phyloP scores from a whole-genome alignment of 2,113 vertebrate species.

The Ceyx melanurus region DNA sequence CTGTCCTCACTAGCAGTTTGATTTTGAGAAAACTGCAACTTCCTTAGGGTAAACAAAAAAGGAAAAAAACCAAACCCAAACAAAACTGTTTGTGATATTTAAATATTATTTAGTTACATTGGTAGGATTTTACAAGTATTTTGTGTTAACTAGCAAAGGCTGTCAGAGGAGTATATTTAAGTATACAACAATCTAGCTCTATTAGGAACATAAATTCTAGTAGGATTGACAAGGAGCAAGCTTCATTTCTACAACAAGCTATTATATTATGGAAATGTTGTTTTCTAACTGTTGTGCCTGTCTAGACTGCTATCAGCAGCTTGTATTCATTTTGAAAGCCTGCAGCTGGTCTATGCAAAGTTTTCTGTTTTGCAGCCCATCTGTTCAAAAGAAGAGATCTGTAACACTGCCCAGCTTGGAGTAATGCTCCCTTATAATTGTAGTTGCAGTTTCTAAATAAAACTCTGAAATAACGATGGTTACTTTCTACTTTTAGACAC shows the following conservation, averaged over 20 bases:
- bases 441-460: constrained; percentile 69
- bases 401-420: constrained; percentile 67
- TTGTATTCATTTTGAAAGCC: constrained; percentile 56
- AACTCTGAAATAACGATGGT: constrained; percentile 73
- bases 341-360: constrained; percentile 72
- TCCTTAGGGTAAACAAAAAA: neutral
- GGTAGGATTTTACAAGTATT: neutral
- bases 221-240: neutral
- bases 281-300: constrained; percentile 43
- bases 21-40: neutral
- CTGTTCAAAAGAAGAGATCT: constrained; percentile 66
- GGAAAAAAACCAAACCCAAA: neutral
- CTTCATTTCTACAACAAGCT: neutral
- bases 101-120: neutral
- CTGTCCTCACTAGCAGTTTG: neutral
- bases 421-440: constrained; percentile 52
- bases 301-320: constrained; percentile 52
- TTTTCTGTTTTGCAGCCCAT: constrained; percentile 75
- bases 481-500: constrained; percentile 72
- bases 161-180: neutral
- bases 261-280: constrained; percentile 39
- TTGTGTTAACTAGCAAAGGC: neutral
- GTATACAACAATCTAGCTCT: neutral
- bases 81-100: neutral
- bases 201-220: neutral